A percentile compares a stretch with the other conserved stretches of the same genome.
phyloP scores from a whole-genome alignment of 1,140 invertebrate species.

The Cyclina sinensis region DNA sequence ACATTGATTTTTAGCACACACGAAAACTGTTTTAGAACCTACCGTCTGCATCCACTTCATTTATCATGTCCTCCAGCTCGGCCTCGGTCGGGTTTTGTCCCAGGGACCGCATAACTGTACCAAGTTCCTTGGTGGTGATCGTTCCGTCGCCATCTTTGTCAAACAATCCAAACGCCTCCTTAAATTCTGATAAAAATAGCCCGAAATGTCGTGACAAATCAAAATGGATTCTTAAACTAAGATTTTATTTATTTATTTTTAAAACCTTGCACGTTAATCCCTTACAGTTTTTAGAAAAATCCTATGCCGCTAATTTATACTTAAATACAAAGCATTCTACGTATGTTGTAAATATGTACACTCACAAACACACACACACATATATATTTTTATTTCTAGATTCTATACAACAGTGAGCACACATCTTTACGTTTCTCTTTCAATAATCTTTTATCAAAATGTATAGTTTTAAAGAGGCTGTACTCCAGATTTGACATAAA shows the following conservation, averaged over 20 bases:
- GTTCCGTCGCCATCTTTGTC: slow-evolving; percentile 96
- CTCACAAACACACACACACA: too few relatives aligned
- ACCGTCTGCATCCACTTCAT: slow-evolving; percentile 99
- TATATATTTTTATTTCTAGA: too few relatives aligned
- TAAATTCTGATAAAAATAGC: slow-evolving; percentile 51
- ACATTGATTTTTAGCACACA: too few relatives aligned
- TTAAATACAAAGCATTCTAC: background rate
- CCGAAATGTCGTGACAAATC: background rate
- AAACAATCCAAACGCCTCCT: slow-evolving; percentile 70
- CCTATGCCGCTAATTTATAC: background rate
- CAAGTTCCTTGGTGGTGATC: slow-evolving; percentile 99
- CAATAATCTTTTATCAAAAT: too few relatives aligned
- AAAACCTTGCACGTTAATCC: background rate
- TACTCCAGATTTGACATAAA: too few relatives aligned
- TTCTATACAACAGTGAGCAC: too few relatives aligned
- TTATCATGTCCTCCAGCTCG: slow-evolving; percentile 99
- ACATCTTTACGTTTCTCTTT: too few relatives aligned
- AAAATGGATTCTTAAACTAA: background rate
- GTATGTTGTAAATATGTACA: too few relatives aligned
- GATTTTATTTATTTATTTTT: background rate
- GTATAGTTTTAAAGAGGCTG: too few relatives aligned
- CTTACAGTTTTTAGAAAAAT: background rate
- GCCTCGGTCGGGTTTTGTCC: slow-evolving; percentile 99
- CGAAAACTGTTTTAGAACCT: too few relatives aligned
- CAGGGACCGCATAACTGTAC: slow-evolving; percentile 99